These are phyloP conservation scores for Oreochromis aureus DNA, from an alignment of 2,113 vertebrate genomes.

Conservation along the genomic window DNA sequence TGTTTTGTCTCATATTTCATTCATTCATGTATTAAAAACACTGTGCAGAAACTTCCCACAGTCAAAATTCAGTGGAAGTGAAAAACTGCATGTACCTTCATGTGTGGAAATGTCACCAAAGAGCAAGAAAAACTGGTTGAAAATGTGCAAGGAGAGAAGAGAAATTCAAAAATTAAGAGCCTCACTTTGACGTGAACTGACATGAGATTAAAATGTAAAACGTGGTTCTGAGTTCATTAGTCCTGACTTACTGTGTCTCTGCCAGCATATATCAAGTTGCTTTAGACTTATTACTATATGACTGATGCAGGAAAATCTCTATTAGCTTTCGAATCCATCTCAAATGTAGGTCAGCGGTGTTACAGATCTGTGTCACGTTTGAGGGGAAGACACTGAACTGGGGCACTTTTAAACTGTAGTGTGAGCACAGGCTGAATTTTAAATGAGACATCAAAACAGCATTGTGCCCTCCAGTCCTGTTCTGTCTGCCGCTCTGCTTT, in stretches of 20 bases:
- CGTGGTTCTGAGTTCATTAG: not conserved
- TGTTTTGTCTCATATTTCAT: not conserved
- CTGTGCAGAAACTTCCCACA: not conserved
- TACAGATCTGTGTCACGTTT: not conserved
- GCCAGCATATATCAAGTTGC: not conserved
- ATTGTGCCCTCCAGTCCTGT: not conserved
- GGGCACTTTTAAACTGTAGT: not conserved
- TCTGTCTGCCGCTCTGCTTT: not conserved
- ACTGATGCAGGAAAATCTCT: not conserved
- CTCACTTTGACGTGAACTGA: not conserved
- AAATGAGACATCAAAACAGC: not conserved
- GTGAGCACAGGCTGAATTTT: not conserved
- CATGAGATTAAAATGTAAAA: not conserved
- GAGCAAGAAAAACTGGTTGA: not conserved
- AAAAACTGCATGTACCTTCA: not conserved
- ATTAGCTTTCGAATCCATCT: not conserved
- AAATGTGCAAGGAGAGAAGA: not conserved
- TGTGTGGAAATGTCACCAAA: not conserved
- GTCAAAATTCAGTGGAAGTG: not conserved
- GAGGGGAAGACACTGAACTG: not conserved
- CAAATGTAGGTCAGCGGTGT: not conserved
- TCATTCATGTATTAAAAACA: not conserved
- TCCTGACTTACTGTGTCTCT: not conserved
- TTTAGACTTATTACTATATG: not conserved
- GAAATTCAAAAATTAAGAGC: not conserved